Evolutionary conservation across 2,888 invertebrate genomes (phyloP), one percentile per base, ranked within the genome.

Genomic region (Lottia gigantea): DNA sequence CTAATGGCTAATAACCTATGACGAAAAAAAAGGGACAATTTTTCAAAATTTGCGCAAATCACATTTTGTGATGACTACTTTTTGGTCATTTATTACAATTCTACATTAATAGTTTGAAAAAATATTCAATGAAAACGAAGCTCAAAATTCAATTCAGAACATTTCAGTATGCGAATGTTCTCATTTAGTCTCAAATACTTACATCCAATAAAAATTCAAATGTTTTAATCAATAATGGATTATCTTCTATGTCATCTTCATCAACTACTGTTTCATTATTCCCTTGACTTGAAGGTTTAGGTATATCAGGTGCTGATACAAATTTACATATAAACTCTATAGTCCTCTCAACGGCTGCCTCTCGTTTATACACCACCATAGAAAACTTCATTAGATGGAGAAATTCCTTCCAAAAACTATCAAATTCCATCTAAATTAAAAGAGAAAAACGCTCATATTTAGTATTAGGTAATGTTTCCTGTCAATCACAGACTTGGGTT

Each of bases 281-380:
- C 4, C 12, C 65, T 62, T 66, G 67, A 12, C 66, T 72, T 11
- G 26, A 65, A 49, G 61, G 66, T 66, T 63, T 70, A 6, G n/a
- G 55, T 55, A 55, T 14, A 55, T 55, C 65, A 25, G 66, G 45
- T 0, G 92, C 91, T 1, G 92, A 91, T 64, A 92, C 91, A 87
- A 94, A 94, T 74, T 92, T 92, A 0, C 93, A 92, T 31, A 93
- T 92, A 89, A 94, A 95, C 73, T 92, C 90, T 1, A 95, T 88
- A 0, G 92, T 91, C 49, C 92, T 90, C 79, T 93, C 92, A 0
- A 94, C 92, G 80, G 91, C 91, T 12, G 92, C 91, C 83, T 93
- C 92, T 16, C 91, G 91, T 76, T 94, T 93, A 15, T 92, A 92
- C 67, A 92, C 91, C 0, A 92, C 90, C 82, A 95, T 91, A 31